These are phyloP conservation scores for Thalassarche chlororhynchos DNA, from an alignment of 2,113 vertebrate genomes.

Conservation along the genomic window DNA sequence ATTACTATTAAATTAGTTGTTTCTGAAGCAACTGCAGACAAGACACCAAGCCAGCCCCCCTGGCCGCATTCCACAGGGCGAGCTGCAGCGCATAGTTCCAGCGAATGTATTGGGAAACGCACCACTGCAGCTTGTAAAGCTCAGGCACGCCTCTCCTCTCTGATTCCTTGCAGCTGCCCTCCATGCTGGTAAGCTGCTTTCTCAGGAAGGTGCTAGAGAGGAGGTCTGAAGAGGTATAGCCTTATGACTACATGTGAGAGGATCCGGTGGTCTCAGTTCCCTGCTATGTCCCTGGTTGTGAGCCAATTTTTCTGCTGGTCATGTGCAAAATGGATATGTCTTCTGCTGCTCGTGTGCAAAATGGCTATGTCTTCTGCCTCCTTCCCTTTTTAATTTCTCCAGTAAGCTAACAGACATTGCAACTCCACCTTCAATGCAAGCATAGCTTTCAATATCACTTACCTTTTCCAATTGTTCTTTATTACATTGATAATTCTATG, in stretches of 20 bases:
- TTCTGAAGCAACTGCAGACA: slow-evolving; percentile 46
- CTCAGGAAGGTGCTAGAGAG: neutral
- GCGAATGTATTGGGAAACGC: neutral
- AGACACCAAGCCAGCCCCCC: neutral
- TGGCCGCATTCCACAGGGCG: neutral
- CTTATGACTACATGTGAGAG: neutral
- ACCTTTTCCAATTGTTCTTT: neutral
- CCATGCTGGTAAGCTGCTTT: neutral
- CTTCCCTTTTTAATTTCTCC: neutral
- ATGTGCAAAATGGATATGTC: fast-evolving
- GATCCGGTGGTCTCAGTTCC: neutral
- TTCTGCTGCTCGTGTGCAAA: neutral
- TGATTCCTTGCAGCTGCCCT: neutral
- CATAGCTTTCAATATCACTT: neutral
- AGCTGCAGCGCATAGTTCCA: neutral
- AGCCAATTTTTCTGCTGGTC: neutral
- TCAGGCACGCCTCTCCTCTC: neutral
- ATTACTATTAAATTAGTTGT: slow-evolving; percentile 5
- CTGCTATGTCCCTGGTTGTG: fast-evolving
- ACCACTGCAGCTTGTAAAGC: neutral
- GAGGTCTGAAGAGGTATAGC: neutral
- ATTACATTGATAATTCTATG: neutral
- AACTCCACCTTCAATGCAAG: neutral
- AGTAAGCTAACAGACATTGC: neutral
- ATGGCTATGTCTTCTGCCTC: neutral